Conservation (phyloP, 2,888 invertebrate species). For the Agapetus fuscipes region DNA sequence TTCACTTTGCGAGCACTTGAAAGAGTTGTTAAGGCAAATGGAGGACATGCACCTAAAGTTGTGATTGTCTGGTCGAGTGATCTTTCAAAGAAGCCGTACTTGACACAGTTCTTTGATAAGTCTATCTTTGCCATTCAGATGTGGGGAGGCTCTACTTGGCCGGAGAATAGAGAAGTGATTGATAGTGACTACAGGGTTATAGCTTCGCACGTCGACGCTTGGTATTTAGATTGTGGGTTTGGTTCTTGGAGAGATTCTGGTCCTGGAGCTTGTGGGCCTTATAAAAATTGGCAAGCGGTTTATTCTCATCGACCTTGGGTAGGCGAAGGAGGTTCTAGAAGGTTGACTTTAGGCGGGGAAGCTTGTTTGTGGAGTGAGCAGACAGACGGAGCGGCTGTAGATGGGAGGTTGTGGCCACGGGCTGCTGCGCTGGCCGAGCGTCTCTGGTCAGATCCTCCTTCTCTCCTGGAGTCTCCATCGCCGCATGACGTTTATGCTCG, state of each 20-base stretch:
- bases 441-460: constrained; percentile 57
- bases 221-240: constrained; percentile 83
- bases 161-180: constrained; percentile 66
- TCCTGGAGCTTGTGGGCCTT: constrained; percentile 79
- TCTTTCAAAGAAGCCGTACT: constrained; percentile 62
- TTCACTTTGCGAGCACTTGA: constrained; percentile 58
- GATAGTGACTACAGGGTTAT: constrained; percentile 70
- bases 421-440: constrained; percentile 74
- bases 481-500: constrained; percentile 58
- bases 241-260: constrained; percentile 77
- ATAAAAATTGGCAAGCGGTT: constrained; percentile 78
- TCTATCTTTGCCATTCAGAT: constrained; percentile 57
- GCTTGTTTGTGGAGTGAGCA: constrained; percentile 83
- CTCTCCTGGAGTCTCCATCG: constrained; percentile 36
- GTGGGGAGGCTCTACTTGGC: constrained; percentile 77
- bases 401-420: constrained; percentile 75
- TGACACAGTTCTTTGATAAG: constrained; percentile 45
- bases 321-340: constrained; percentile 31
- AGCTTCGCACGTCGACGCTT: constrained; percentile 77
- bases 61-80: constrained; percentile 70
- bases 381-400: constrained; percentile 61
- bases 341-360: constrained; percentile 60
- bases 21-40: constrained; percentile 53
- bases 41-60: constrained; percentile 44
- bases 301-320: constrained; percentile 77